Percentiles rank a stretch among this genome's conserved stretches.
These are phyloP conservation scores for Ceratosolen fusciceps DNA, from an alignment of 1,140 invertebrate species.

Conservation along the genomic window DNA sequence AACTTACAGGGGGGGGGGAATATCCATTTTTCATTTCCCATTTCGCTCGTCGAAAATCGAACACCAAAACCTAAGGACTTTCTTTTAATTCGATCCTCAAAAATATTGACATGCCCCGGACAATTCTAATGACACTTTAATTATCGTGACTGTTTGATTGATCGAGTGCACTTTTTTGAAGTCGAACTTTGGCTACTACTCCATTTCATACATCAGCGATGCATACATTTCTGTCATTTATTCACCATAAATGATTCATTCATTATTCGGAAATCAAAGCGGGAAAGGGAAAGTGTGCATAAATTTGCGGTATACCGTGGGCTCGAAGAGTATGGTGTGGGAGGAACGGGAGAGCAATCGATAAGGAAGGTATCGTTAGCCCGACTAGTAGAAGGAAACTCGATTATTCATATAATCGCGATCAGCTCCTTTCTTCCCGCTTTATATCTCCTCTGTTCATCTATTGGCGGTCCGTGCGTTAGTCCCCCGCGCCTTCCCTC, in stretches of 20 bases:
- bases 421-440: neutral
- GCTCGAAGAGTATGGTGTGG: neutral
- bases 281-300: neutral
- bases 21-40: no score
- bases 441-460: slow-evolving; percentile 18
- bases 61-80: no score
- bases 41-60: no score
- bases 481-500: neutral
- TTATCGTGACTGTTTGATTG: no score
- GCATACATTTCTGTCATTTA: neutral
- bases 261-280: neutral
- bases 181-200: no score
- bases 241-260: neutral
- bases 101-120: no score
- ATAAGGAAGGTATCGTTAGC: slow-evolving; percentile 9
- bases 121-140: no score
- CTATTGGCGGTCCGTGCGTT: neutral
- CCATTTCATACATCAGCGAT: no score
- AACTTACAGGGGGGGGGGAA: neutral
- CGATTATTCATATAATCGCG: slow-evolving; percentile 1
- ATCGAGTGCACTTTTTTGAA: no score
- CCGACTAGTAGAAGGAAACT: neutral
- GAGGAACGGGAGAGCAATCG: neutral
- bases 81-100: no score
- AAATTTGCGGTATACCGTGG: neutral